Conservation (phyloP, 2,888 invertebrate species). For the Cheilosia vernalis region DNA sequence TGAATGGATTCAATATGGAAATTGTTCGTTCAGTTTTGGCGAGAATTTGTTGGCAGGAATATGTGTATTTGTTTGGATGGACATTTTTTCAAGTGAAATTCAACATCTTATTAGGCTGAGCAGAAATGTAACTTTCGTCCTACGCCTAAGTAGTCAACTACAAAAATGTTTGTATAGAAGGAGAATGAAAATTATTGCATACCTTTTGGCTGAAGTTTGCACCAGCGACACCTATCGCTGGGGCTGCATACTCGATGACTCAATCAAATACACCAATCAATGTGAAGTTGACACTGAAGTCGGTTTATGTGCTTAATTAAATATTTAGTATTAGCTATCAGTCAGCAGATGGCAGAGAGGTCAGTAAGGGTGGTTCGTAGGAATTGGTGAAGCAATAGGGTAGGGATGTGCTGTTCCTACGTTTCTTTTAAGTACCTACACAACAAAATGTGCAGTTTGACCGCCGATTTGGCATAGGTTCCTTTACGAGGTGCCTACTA, state of each 20-base stretch:
- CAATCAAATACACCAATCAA: constrained; percentile 52
- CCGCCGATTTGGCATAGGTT: no score
- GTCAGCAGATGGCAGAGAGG: constrained; percentile 43
- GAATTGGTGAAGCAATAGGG: no score
- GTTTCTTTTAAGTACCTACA: no score
- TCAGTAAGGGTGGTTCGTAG: no score
- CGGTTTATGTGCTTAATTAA: constrained; percentile 40
- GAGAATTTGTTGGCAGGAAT: background rate
- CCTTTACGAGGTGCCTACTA: no score
- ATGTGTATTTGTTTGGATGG: background rate
- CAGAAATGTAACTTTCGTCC: background rate
- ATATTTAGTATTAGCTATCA: constrained; percentile 11
- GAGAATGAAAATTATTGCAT: constrained; percentile 30
- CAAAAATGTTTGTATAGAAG: background rate
- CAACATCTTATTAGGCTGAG: background rate
- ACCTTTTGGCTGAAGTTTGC: background rate
- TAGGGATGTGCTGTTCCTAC: no score
- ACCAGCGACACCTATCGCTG: constrained; percentile 29
- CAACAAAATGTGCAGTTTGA: no score
- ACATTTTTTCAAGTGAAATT: constrained; percentile 30
- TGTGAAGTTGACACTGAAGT: background rate
- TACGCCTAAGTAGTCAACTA: background rate
- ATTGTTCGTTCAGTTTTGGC: constrained; percentile 18
- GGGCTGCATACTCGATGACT: background rate
- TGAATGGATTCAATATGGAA: constrained; percentile 64